Conservation (phyloP, 1,140 invertebrate genomes). For the Bombus terrestris region DNA sequence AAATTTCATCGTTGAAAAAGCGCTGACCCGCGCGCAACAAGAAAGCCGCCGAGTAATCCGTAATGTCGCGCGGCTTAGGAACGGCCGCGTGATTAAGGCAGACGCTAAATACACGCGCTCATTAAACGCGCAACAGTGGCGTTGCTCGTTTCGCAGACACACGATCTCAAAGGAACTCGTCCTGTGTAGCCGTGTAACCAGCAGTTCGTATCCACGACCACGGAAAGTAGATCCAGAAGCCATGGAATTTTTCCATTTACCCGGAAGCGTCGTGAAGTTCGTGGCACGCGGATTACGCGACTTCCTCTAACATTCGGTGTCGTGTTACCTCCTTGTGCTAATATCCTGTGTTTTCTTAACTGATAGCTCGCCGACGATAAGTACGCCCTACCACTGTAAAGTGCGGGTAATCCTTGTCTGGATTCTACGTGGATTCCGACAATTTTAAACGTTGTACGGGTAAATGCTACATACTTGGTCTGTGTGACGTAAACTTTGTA, state of each 20-base stretch:
- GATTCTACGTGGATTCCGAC: background rate
- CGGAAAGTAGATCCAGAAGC: background rate
- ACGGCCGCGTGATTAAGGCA: background rate
- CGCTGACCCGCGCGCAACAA: background rate
- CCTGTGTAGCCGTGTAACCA: background rate
- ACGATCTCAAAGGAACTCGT: background rate
- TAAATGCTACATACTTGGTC: background rate
- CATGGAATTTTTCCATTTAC: slow-evolving; percentile 19
- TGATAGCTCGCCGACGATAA: background rate
- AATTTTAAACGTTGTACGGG: background rate
- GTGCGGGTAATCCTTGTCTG: background rate
- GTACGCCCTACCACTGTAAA: background rate
- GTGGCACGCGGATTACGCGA: background rate
- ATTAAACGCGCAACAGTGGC: slow-evolving; percentile 8
- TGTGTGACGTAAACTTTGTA: background rate
- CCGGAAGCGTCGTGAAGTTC: background rate
- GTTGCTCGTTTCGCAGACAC: slow-evolving; percentile 5
- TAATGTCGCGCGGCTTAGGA: background rate
- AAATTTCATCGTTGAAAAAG: background rate
- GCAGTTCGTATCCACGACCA: background rate
- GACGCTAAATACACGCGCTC: slow-evolving; percentile 31
- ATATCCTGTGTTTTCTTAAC: background rate
- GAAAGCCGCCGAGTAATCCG: background rate
- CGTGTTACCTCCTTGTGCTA: background rate
- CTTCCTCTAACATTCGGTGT: background rate